Evolutionary conservation across 2,797 vertebrate genomes (phyloP).

Genomic region (Xiphophorus birchmanni): DNA sequence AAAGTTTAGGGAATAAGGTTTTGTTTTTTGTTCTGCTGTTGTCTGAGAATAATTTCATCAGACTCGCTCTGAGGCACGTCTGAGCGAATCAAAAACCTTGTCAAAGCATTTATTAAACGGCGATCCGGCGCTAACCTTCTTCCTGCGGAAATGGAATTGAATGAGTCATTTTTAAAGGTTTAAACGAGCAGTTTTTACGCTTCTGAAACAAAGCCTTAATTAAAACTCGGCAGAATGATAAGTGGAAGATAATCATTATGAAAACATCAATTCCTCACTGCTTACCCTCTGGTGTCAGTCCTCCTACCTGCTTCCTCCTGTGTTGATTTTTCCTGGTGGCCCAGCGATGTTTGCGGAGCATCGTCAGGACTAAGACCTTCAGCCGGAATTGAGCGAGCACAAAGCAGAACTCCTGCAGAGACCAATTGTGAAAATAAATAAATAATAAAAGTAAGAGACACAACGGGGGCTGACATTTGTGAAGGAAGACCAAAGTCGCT

Average conservation of each 20-base stretch:
- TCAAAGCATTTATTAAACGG: slow-evolving; percentile 21
- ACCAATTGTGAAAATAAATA: not conserved
- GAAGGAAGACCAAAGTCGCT: slow-evolving; percentile 32
- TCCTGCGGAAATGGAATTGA: not conserved
- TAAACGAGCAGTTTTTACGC: not conserved
- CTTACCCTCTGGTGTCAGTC: not conserved
- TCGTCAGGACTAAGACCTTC: slow-evolving; percentile 23
- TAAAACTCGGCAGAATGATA: not conserved
- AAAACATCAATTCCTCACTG: not conserved
- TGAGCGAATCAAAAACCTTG: slow-evolving; percentile 26
- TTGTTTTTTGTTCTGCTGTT: slow-evolving; percentile 34
- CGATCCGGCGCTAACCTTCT: not conserved
- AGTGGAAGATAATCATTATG: not conserved
- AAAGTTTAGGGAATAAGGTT: not conserved
- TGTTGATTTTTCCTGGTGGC: slow-evolving; percentile 18
- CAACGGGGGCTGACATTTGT: slow-evolving; percentile 47
- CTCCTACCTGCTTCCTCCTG: slow-evolving; percentile 9
- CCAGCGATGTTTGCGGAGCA: slow-evolving; percentile 24
- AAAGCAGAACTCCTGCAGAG: slow-evolving; percentile 46
- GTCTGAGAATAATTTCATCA: slow-evolving; percentile 15
- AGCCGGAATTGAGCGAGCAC: slow-evolving; percentile 43
- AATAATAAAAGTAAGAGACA: slow-evolving; percentile 28
- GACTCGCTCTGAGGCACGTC: slow-evolving; percentile 1
- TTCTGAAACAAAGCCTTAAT: not conserved
- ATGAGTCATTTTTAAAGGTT: not conserved